Evolutionary conservation across 2,113 vertebrate genomes (phyloP).

Genomic region (Salvelinus alpinus): DNA sequence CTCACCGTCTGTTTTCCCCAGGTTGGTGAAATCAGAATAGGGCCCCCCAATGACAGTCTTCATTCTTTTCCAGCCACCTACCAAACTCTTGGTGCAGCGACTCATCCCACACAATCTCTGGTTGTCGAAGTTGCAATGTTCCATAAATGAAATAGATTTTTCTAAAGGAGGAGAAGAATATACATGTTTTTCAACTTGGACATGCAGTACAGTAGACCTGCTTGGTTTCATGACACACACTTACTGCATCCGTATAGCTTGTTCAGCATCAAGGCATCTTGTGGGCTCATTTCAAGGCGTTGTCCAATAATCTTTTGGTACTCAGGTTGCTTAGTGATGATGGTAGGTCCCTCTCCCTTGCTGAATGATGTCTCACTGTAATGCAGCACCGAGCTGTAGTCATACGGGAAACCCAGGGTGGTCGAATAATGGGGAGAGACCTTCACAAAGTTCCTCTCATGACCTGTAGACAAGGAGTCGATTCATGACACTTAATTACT

Average conservation of each 20-base stretch:
- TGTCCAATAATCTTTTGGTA: conserved; percentile 86
- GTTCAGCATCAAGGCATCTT: conserved; percentile 79
- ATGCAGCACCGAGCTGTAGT: conserved; percentile 84
- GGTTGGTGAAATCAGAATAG: neutral
- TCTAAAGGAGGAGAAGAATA: neutral
- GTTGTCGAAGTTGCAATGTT: neutral
- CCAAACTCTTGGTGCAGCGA: neutral
- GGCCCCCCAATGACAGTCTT: neutral
- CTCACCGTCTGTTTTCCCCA: neutral
- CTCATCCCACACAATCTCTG: neutral
- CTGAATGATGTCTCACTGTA: conserved; percentile 49
- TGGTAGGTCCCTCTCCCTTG: conserved; percentile 77
- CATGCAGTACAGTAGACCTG: no score
- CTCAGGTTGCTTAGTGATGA: conserved; percentile 75
- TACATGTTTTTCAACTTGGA: no score
- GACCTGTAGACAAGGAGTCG: no score
- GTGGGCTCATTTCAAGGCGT: conserved; percentile 81
- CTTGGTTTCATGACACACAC: conserved; percentile 39
- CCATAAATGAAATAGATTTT: neutral
- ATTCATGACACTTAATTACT: no score
- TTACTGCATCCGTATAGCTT: conserved; percentile 84
- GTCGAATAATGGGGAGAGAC: neutral
- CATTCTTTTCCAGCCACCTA: neutral
- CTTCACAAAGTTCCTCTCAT: no score
- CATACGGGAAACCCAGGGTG: conserved; percentile 78